Conservation (phyloP, 2,797 vertebrate species). For the Crotalus adamanteus region DNA sequence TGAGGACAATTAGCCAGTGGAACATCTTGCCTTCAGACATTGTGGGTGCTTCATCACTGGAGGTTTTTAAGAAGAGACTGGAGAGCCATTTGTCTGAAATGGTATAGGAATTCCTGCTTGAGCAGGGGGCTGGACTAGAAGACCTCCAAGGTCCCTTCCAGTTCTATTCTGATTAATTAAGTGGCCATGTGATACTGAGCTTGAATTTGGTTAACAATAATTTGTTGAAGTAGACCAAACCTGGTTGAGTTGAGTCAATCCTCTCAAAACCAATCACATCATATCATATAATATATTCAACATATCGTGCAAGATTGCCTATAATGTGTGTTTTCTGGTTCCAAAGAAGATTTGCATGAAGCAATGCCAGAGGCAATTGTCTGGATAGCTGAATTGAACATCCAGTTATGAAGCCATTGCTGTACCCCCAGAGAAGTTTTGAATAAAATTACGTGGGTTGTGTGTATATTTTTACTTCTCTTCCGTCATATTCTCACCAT, state of each 20-base stretch:
- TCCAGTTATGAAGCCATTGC: not conserved
- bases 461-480: not conserved
- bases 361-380: not conserved
- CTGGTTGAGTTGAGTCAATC: not conserved
- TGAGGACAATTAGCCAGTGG: too few relatives aligned
- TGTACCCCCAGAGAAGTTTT: too few relatives aligned
- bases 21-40: too few relatives aligned
- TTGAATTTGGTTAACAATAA: not conserved
- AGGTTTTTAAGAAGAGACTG: too few relatives aligned
- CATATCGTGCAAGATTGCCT: not conserved
- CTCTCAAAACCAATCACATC: not conserved
- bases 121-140: too few relatives aligned
- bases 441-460: too few relatives aligned
- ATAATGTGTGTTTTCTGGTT: not conserved
- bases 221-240: not conserved
- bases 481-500: not conserved
- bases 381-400: not conserved
- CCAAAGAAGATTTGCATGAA: too few relatives aligned
- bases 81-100: too few relatives aligned
- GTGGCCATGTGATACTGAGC: not conserved
- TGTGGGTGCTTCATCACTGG: too few relatives aligned
- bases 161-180: not conserved
- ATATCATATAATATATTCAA: not conserved
- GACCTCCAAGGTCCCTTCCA: too few relatives aligned
- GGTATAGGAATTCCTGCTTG: too few relatives aligned